Percentiles rank a stretch among this genome's conserved stretches.
Conservation (phyloP, 2,113 vertebrate species). For the Microtus montanus region DNA sequence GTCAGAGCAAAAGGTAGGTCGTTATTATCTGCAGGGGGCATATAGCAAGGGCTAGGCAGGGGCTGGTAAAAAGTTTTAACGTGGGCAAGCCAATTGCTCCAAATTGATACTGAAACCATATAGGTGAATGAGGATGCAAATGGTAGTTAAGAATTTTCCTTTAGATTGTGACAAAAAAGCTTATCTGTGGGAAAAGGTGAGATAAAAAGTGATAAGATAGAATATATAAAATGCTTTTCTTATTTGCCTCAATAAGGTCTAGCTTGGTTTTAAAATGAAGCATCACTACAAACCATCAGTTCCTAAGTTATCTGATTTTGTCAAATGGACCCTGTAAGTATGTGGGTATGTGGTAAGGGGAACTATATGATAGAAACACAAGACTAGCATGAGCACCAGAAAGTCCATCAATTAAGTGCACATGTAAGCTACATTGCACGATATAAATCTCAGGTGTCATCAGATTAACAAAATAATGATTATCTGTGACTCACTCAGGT, state of each 20-base stretch:
- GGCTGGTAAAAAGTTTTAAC: not conserved
- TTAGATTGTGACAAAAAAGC: not conserved
- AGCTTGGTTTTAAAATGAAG: not conserved
- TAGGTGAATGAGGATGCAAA: not conserved
- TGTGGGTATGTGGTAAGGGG: rapidly evolving
- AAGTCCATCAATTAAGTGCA: not conserved
- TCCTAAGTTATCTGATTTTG: not conserved
- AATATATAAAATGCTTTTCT: not conserved
- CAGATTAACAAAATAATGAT: conserved; percentile 54
- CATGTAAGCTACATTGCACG: not conserved
- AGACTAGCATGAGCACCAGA: not conserved
- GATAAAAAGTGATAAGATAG: not conserved
- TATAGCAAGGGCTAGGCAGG: not conserved
- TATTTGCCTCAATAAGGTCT: not conserved
- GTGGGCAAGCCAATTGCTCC: not conserved
- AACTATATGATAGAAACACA: not conserved
- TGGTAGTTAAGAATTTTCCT: not conserved
- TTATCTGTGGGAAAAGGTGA: not conserved
- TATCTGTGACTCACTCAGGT: not conserved
- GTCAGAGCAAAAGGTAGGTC: not conserved
- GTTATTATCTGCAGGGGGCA: not conserved
- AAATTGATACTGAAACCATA: not conserved
- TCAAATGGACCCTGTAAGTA: not conserved
- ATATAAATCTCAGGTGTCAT: conserved; percentile 32
- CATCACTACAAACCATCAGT: not conserved